phyloP scores from a whole-genome alignment of 2,113 vertebrate species.

The Bos indicus region DNA sequence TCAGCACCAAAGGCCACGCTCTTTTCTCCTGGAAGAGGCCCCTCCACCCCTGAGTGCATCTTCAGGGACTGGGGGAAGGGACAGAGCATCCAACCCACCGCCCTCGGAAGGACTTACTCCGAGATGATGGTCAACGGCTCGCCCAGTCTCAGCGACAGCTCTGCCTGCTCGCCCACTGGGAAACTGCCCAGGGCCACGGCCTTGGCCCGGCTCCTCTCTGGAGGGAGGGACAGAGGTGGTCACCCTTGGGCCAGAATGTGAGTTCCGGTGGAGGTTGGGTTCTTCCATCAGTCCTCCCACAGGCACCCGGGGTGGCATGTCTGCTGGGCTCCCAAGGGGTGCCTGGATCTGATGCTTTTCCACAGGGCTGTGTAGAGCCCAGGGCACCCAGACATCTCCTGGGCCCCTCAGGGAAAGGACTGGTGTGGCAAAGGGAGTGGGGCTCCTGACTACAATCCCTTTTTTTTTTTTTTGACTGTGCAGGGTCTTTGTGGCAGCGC shows the following conservation, averaged over 20 bases:
- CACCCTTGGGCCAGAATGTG: neutral
- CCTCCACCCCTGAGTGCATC: neutral
- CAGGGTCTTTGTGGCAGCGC: neutral
- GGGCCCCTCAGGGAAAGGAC: neutral
- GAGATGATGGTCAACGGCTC: conserved; percentile 83
- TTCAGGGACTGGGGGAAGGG: neutral
- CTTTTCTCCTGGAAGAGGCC: neutral
- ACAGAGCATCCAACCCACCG: neutral
- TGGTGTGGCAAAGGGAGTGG: neutral
- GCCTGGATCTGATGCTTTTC: neutral
- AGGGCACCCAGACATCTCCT: neutral
- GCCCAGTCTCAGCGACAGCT: conserved; percentile 79
- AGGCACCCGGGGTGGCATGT: neutral
- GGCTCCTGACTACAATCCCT: neutral
- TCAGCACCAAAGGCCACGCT: neutral
- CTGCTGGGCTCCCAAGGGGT: neutral
- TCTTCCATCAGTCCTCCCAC: neutral
- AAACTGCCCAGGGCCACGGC: conserved; percentile 85
- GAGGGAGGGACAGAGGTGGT: neutral
- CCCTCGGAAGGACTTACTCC: conserved; percentile 79
- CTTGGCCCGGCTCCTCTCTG: conserved; percentile 69
- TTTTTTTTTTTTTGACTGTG: neutral
- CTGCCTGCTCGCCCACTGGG: conserved; percentile 62
- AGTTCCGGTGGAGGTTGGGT: neutral
- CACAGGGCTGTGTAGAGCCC: neutral